phyloP scores from a whole-genome alignment of 2,888 invertebrate genomes.

The Plebejus argus region DNA sequence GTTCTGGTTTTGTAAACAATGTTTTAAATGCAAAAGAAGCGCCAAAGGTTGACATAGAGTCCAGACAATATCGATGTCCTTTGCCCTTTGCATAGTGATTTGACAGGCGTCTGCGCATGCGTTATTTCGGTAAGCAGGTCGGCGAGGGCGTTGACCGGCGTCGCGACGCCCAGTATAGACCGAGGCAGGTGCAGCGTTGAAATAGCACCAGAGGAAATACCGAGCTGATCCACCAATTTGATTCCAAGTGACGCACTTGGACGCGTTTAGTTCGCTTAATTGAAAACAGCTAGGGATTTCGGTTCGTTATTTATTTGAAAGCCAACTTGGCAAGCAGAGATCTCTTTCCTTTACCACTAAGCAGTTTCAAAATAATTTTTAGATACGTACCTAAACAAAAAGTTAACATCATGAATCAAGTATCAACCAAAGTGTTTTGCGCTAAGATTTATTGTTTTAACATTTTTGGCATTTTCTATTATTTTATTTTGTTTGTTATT shows the following conservation, averaged over 20 bases:
- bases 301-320: background rate
- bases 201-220: constrained; percentile 44
- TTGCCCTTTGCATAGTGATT: constrained; percentile 34
- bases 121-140: constrained; percentile 78
- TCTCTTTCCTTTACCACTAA: too few relatives aligned
- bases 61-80: constrained; percentile 28
- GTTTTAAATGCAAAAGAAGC: background rate
- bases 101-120: constrained; percentile 41
- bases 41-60: background rate
- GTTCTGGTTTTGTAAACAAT: background rate
- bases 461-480: too few relatives aligned
- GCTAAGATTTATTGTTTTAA: too few relatives aligned
- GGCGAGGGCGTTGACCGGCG: constrained; percentile 71
- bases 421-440: too few relatives aligned
- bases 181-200: constrained; percentile 49
- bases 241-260: constrained; percentile 16
- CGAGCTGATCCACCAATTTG: constrained; percentile 38
- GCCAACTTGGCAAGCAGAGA: too few relatives aligned
- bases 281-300: background rate
- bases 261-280: background rate
- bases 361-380: too few relatives aligned
- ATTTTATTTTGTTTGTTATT: too few relatives aligned
- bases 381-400: too few relatives aligned
- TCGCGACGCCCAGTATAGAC: constrained; percentile 72
- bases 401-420: too few relatives aligned